These are phyloP conservation scores for Cyphomyrmex costatus DNA, from an alignment of 1,140 invertebrate genomes.

Conservation along the genomic window DNA sequence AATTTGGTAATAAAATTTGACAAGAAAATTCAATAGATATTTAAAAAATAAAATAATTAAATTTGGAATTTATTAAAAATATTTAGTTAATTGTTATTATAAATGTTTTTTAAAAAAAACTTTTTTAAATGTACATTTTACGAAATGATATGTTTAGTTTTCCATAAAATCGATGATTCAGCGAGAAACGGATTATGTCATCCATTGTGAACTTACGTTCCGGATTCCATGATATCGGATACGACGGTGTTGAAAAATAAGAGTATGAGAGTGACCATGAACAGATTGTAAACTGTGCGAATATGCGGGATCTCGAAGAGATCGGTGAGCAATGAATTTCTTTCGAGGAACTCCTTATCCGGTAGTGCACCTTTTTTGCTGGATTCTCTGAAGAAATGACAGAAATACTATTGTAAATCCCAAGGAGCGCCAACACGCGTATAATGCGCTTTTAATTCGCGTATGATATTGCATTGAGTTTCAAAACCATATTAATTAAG, in stretches of 20 bases:
- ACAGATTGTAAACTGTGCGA: constrained; percentile 94
- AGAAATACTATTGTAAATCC: no score
- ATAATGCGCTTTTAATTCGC: no score
- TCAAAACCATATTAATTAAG: no score
- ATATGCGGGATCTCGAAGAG: constrained; percentile 93
- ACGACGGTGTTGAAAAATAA: constrained; percentile 91
- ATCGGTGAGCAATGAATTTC: constrained; percentile 93
- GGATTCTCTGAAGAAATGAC: constrained; percentile 62
- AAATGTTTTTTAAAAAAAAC: not conserved
- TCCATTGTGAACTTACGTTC: constrained; percentile 88
- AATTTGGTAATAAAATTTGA: not conserved
- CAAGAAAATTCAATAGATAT: no score
- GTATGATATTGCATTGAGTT: no score
- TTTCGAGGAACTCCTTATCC: constrained; percentile 90
- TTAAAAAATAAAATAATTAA: not conserved
- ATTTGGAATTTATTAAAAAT: not conserved
- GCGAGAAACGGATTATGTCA: not conserved
- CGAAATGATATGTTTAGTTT: not conserved
- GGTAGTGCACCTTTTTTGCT: constrained; percentile 77
- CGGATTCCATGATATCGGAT: constrained; percentile 91
- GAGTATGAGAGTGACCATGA: constrained; percentile 92
- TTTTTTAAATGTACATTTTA: not conserved
- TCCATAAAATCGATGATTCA: not conserved
- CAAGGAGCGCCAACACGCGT: no score
- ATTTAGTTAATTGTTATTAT: not conserved